Conservation (phyloP, 1,140 invertebrate genomes). For the Cephus cinctus region DNA sequence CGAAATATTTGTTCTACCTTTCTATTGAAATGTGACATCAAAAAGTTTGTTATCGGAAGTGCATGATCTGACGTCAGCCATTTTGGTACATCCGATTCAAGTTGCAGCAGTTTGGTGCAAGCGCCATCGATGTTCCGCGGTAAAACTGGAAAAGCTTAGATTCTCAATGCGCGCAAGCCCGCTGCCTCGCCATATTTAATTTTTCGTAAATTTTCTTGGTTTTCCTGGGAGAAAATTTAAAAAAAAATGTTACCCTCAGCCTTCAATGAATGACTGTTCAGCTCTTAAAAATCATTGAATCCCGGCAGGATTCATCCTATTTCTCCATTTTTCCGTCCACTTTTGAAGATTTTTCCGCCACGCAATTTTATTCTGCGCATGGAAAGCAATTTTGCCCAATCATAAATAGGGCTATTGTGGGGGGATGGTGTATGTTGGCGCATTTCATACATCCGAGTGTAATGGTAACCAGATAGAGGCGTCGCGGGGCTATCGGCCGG, state of each 20-base stretch:
- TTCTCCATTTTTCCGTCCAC: too few relatives aligned
- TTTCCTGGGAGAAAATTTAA: conserved; percentile 13
- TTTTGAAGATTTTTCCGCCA: conserved; percentile 55
- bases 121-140: not conserved
- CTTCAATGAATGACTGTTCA: not conserved
- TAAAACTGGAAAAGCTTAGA: too few relatives aligned
- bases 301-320: too few relatives aligned
- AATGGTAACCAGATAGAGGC: conserved; percentile 56
- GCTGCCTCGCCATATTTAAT: conserved; percentile 47
- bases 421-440: conserved; percentile 54
- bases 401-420: conserved; percentile 59
- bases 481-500: conserved; percentile 52
- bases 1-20: too few relatives aligned
- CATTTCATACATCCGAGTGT: conserved; percentile 56
- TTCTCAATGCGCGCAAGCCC: conserved; percentile 35
- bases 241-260: conserved; percentile 1
- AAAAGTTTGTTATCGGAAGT: conserved; percentile 1
- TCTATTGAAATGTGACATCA: conserved; percentile 5
- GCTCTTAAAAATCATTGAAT: not conserved
- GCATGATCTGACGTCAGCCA: conserved; percentile 7
- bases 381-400: conserved; percentile 60
- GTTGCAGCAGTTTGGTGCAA: not conserved
- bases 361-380: conserved; percentile 59
- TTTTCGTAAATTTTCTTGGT: conserved; percentile 43
- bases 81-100: not conserved